Conservation (phyloP, 2,113 vertebrate genomes). For the Marcusenius ussheri region DNA sequence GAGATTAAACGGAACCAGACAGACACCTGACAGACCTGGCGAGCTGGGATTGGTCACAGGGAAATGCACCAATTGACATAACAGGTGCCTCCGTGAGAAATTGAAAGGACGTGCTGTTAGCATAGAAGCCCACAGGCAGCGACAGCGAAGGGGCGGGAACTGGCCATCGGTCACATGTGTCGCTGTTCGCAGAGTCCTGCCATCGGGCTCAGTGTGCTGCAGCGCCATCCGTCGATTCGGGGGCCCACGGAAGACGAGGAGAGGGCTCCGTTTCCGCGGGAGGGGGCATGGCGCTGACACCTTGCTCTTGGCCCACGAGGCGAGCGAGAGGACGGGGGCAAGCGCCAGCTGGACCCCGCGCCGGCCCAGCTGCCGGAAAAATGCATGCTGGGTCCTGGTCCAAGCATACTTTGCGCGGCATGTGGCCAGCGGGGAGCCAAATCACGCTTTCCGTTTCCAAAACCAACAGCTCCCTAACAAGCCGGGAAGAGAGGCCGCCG, state of each 20-base stretch:
- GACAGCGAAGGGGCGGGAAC: background rate
- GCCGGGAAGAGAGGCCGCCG: background rate
- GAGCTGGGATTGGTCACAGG: background rate
- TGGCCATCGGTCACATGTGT: background rate
- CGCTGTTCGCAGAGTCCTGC: background rate
- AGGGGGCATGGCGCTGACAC: background rate
- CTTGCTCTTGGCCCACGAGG: constrained; percentile 7
- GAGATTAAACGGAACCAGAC: background rate
- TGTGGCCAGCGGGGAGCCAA: constrained; percentile 45
- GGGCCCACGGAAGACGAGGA: background rate
- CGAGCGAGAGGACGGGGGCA: constrained; percentile 35
- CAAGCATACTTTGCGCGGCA: constrained; percentile 44
- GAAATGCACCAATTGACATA: background rate
- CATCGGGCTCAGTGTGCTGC: background rate
- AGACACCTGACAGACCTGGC: background rate
- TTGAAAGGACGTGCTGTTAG: background rate
- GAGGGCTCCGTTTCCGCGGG: background rate
- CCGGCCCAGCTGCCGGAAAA: constrained; percentile 46
- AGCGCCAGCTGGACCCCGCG: constrained; percentile 29
- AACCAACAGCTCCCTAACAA: constrained; percentile 8
- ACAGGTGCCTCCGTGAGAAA: background rate
- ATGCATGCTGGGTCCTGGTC: constrained; percentile 35
- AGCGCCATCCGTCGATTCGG: background rate
- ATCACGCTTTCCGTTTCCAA: constrained; percentile 21
- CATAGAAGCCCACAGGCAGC: background rate